Evolutionary conservation across 2,113 vertebrate species (phyloP).

Genomic region (Brienomyrus longianalis): DNA sequence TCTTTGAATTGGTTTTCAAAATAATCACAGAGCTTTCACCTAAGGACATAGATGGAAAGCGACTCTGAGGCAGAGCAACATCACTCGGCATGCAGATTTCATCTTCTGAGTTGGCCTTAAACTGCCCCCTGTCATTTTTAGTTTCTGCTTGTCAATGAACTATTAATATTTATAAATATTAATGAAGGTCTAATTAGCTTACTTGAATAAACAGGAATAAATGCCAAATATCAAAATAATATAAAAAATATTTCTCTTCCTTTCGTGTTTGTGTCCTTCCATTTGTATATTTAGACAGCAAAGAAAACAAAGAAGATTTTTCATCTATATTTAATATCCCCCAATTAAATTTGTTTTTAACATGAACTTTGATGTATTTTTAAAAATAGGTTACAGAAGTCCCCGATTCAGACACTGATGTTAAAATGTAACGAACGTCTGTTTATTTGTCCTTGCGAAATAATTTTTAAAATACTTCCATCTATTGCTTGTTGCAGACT

Average conservation of each 20-base stretch:
- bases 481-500: not conserved
- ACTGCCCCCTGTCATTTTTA: slow-evolving; percentile 3
- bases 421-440: not conserved
- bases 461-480: not conserved
- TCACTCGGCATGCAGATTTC: not conserved
- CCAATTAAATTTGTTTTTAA: not conserved
- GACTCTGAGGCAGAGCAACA: not conserved
- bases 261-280: slow-evolving; percentile 1
- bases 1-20: not conserved
- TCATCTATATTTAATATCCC: slow-evolving; percentile 6
- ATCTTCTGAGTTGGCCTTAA: not conserved
- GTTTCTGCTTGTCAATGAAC: not conserved
- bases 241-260: not conserved
- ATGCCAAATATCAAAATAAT: not conserved
- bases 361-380: not conserved
- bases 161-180: not conserved
- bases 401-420: not conserved
- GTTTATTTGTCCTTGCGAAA: not conserved
- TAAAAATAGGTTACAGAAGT: not conserved
- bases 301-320: not conserved
- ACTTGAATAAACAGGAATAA: not conserved
- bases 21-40: not conserved
- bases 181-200: slow-evolving; percentile 11
- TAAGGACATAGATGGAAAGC: not conserved
- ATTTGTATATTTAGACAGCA: not conserved